Conservation (phyloP, 2,113 vertebrate genomes). For the Cavia porcellus region DNA sequence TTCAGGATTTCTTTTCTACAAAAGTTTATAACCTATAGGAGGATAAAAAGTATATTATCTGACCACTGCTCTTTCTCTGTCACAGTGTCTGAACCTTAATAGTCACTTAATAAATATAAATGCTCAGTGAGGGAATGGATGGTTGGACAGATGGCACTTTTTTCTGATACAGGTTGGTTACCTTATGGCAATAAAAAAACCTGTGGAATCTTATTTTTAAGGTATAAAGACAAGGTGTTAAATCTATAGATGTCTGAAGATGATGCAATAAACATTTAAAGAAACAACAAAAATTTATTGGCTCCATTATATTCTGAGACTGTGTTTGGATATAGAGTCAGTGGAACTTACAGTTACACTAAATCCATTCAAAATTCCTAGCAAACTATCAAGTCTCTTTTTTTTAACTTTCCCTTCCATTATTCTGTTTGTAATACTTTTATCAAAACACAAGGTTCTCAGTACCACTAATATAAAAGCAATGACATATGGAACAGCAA, state of each 20-base stretch:
- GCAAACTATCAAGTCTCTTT: slow-evolving; percentile 70
- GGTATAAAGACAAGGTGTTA: background rate
- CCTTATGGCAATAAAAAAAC: background rate
- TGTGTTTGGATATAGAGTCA: background rate
- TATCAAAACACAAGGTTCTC: slow-evolving; percentile 78
- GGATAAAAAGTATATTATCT: background rate
- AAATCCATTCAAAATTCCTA: slow-evolving; percentile 80
- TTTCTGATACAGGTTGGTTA: background rate
- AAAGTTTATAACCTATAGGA: background rate
- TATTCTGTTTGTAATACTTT: slow-evolving; percentile 64
- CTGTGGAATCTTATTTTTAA: background rate
- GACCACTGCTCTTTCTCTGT: background rate
- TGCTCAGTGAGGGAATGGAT: background rate
- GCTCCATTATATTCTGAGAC: background rate
- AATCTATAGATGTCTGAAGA: background rate
- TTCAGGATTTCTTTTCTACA: background rate
- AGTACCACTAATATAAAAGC: slow-evolving; percentile 78
- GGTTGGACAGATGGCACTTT: background rate
- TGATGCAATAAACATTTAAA: background rate
- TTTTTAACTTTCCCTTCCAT: slow-evolving; percentile 77
- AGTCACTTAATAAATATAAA: background rate
- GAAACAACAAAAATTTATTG: background rate
- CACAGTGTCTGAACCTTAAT: background rate
- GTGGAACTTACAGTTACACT: background rate
- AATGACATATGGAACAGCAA: slow-evolving; percentile 78